Base-by-base conservation (phyloP, 2,888 invertebrate genomes). In the Heliconius hortense region DNA sequence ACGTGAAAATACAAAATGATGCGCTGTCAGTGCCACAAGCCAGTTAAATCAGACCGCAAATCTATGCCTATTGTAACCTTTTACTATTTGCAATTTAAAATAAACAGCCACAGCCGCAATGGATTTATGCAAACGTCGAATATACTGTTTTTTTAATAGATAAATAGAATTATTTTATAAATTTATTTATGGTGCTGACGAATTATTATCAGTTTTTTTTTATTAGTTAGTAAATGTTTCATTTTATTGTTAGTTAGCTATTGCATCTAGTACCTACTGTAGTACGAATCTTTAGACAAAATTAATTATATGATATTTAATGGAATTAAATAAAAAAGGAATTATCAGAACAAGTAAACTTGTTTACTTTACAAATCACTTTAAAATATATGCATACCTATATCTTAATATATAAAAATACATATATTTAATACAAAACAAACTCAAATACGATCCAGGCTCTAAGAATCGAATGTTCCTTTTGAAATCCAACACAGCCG, bases 51-150 rank as follows among this genome's bases (percentile, higher is more conserved):
- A 74, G 72, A 79, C 79, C 79, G 74, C 79, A 79, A 77, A 79
- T 79, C 77, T 77, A 74, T 76, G 66, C 64, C 79, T 77, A 79
- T 79, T 79, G 77, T 79, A 79, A 73, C 74, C 72, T 70, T 77
- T 78, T 76, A 79, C 75, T 76, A 77, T 78, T 78, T 75, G 59
- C 48, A 78, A 77, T 78, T 66, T 73, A 77, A 78, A 72, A 76
- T 77, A 79, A 79, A 76, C 77, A 77, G 53, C 28, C 26, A 48
- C n/a, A 74, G 53, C 76, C 78, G 56, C 77, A 79, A 60, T 39
- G 39, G 18, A 67, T 69, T 69, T 53, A 69, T 15, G 69, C 56
- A 69, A 69, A 69, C 56, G 31, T 56, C 48, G 28, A 28, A 31
- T 28, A 31, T 11, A 43, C 24, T 4, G 2, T 11, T 53, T 69